Conservation (phyloP, 2,888 invertebrate genomes). For the Pteria penguin region DNA sequence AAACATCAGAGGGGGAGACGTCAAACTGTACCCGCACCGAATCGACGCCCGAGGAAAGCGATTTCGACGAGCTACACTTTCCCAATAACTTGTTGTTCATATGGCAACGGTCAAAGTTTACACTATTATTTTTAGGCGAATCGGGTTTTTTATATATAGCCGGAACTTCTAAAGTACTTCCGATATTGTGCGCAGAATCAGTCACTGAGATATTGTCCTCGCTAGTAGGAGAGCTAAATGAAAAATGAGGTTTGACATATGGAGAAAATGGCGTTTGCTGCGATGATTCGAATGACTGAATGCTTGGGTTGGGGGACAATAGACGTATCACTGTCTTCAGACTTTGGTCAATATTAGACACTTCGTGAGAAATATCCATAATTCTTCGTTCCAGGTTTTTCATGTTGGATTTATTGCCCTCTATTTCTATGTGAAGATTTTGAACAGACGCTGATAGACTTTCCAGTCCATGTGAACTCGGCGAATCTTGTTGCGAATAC, state of each 20-base stretch:
- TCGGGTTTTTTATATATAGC: background rate
- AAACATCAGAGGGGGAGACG: background rate
- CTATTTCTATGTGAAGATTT: slow-evolving; percentile 66
- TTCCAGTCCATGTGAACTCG: slow-evolving; percentile 10
- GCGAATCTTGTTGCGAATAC: background rate
- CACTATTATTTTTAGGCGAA: background rate
- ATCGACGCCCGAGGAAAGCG: background rate
- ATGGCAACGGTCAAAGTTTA: background rate
- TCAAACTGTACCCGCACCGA: background rate
- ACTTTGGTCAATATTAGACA: slow-evolving; percentile 55
- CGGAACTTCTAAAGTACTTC: slow-evolving; percentile 15
- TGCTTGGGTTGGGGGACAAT: slow-evolving; percentile 38
- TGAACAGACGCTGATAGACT: slow-evolving; percentile 49
- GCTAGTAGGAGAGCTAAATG: slow-evolving; percentile 39
- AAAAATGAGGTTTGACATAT: slow-evolving; percentile 31
- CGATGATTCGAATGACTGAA: slow-evolving; percentile 27
- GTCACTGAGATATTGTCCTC: slow-evolving; percentile 28
- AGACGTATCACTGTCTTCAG: slow-evolving; percentile 44
- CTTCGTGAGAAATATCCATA: slow-evolving; percentile 54
- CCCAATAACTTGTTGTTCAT: background rate
- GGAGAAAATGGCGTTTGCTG: slow-evolving; percentile 38
- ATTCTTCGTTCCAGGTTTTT: slow-evolving; percentile 62
- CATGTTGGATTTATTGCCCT: slow-evolving; percentile 66
- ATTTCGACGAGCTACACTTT: background rate
- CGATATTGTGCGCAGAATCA: background rate